A percentile compares a stretch with the other conserved stretches of the same genome.
Conservation (phyloP, 2,797 vertebrate species). For the Channa striata region DNA sequence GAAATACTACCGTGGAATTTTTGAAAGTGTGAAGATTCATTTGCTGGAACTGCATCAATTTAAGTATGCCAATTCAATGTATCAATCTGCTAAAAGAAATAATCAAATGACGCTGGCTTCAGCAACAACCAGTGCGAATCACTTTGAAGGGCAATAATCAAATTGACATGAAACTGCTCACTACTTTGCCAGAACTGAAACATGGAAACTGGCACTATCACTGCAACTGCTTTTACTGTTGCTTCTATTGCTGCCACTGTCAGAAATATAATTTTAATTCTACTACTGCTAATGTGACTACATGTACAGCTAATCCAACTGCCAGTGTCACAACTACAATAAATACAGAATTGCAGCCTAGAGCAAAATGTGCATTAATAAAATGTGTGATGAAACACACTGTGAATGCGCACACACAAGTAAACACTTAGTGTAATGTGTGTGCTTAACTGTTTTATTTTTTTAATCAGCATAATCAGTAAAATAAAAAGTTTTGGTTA, state of each 20-base stretch:
- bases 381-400: too few relatives aligned
- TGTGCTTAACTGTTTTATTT: neutral
- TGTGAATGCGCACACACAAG: too few relatives aligned
- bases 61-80: slow-evolving; percentile 42
- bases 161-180: slow-evolving; percentile 34
- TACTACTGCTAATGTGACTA: slow-evolving; percentile 17
- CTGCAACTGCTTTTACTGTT: slow-evolving; percentile 19
- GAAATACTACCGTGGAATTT: slow-evolving; percentile 19
- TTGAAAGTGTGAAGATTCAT: slow-evolving; percentile 25
- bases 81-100: slow-evolving; percentile 42
- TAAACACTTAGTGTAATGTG: too few relatives aligned
- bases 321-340: slow-evolving; percentile 18
- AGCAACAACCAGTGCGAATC: slow-evolving; percentile 29
- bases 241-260: slow-evolving; percentile 16
- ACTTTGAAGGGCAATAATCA: slow-evolving; percentile 42
- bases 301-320: slow-evolving; percentile 10
- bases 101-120: slow-evolving; percentile 30
- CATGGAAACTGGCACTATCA: slow-evolving; percentile 31
- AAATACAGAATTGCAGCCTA: too few relatives aligned
- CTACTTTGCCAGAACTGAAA: slow-evolving; percentile 38
- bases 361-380: too few relatives aligned
- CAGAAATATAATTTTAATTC: slow-evolving; percentile 22
- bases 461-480: neutral
- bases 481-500: neutral
- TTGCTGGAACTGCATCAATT: slow-evolving; percentile 24